A percentile compares a stretch with the other conserved stretches of the same genome.
These are phyloP conservation scores for Drosophila lacteicornis DNA, from an alignment of 1,140 invertebrate species.

Conservation along the genomic window DNA sequence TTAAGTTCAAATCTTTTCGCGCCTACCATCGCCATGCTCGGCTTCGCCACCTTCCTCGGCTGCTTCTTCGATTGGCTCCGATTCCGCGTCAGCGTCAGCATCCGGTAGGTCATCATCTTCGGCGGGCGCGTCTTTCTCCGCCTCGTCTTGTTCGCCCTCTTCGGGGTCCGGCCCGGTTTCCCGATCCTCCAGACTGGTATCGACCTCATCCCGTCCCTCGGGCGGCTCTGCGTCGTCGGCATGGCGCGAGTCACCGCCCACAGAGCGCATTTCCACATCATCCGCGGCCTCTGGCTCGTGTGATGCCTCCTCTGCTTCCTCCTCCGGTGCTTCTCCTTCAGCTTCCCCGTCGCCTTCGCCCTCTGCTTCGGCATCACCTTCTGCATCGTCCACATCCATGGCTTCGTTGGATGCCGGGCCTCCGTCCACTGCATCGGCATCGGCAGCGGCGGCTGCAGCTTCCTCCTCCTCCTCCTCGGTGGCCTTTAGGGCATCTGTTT, in stretches of 20 bases:
- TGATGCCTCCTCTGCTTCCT: slow-evolving; percentile 21
- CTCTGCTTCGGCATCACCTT: slow-evolving; percentile 32
- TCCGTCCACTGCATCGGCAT: slow-evolving; percentile 80
- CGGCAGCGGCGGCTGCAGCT: slow-evolving; percentile 35
- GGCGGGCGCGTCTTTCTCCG: slow-evolving; percentile 26
- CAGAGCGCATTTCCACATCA: slow-evolving; percentile 70
- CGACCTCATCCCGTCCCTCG: slow-evolving; percentile 66
- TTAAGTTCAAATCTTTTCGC: neutral
- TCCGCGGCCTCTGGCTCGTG: slow-evolving; percentile 23
- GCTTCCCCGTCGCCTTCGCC: slow-evolving; percentile 30
- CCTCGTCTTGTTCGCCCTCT: slow-evolving; percentile 40
- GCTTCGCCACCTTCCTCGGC: slow-evolving; percentile 53
- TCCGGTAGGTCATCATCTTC: slow-evolving; percentile 46
- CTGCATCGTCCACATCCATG: slow-evolving; percentile 78
- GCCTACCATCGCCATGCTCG: slow-evolving; percentile 72
- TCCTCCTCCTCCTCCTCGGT: slow-evolving; percentile 55
- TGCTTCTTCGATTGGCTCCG: slow-evolving; percentile 45
- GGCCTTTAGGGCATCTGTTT: slow-evolving; percentile 62
- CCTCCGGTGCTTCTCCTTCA: slow-evolving; percentile 29
- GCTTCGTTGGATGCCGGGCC: slow-evolving; percentile 77
- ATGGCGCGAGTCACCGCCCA: slow-evolving; percentile 55
- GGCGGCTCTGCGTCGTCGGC: slow-evolving; percentile 37
- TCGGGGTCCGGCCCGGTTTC: slow-evolving; percentile 38
- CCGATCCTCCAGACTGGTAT: slow-evolving; percentile 51
- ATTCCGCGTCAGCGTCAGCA: slow-evolving; percentile 44